These are phyloP conservation scores for Hartigia nigra DNA, from an alignment of 2,888 invertebrate genomes.

Conservation along the genomic window DNA sequence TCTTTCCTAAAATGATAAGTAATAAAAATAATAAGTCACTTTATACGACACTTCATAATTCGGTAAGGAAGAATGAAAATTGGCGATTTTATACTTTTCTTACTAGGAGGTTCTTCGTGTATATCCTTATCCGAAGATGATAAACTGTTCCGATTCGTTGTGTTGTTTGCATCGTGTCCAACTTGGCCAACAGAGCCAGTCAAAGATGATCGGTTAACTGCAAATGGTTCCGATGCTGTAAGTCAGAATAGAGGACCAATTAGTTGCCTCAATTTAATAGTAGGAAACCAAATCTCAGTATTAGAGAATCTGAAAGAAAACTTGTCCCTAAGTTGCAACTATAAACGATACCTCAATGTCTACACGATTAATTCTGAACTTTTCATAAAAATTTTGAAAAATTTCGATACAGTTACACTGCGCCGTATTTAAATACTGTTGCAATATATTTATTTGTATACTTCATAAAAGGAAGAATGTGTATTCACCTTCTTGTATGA, in stretches of 20 bases:
- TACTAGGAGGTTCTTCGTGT: slow-evolving; percentile 82
- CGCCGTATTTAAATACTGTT: neutral
- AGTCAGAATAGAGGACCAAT: slow-evolving; percentile 24
- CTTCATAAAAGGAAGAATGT: neutral
- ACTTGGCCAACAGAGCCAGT: slow-evolving; percentile 53
- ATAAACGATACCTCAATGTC: neutral
- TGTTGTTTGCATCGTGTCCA: slow-evolving; percentile 52
- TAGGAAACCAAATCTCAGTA: neutral
- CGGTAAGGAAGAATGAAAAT: neutral
- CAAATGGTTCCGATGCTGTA: slow-evolving; percentile 84
- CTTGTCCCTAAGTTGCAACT: neutral
- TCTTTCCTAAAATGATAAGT: slow-evolving; percentile 60
- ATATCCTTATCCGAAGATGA: slow-evolving; percentile 70
- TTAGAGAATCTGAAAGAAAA: neutral
- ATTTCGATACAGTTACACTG: neutral
- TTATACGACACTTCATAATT: neutral
- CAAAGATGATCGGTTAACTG: slow-evolving; percentile 76
- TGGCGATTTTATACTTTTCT: slow-evolving; percentile 57
- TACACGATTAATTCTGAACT: neutral
- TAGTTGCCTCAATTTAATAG: neutral
- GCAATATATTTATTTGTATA: neutral
- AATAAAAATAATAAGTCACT: neutral
- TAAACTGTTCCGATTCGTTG: slow-evolving; percentile 47
- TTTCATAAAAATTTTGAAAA: neutral
- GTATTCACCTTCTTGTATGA: slow-evolving; percentile 86